Conservation (phyloP, 1,140 invertebrate genomes). For the Argopecten irradians region DNA sequence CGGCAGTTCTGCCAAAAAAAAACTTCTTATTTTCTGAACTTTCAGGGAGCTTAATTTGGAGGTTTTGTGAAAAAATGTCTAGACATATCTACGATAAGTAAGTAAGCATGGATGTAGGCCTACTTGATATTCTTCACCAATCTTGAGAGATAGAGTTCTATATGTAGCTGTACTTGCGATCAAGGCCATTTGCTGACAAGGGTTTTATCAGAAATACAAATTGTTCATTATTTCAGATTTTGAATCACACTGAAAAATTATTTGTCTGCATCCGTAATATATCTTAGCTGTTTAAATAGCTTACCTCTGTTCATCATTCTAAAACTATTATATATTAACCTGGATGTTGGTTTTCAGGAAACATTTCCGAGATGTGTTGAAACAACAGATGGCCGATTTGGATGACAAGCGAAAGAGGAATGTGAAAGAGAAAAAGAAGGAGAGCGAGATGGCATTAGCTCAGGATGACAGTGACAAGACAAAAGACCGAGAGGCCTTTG, state of each 20-base stretch:
- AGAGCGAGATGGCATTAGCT: slow-evolving; percentile 26
- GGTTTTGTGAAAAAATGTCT: background rate
- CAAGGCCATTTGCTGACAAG: too few species aligned
- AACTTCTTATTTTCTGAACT: background rate
- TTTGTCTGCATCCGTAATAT: too few species aligned
- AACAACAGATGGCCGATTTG: slow-evolving; percentile 73
- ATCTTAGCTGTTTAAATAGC: too few species aligned
- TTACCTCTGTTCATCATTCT: too few species aligned
- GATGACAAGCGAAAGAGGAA: slow-evolving; percentile 51
- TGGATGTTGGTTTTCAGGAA: slow-evolving; percentile 56
- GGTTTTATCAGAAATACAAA: too few species aligned
- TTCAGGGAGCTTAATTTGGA: background rate
- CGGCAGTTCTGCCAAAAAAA: background rate
- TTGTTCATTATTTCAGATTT: too few species aligned
- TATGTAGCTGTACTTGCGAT: too few species aligned
- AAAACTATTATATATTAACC: background rate
- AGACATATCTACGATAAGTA: background rate
- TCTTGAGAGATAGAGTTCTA: too few species aligned
- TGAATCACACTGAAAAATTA: too few species aligned
- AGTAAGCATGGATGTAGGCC: background rate
- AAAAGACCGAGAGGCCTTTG: slow-evolving; percentile 44
- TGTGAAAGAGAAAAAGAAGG: slow-evolving; percentile 28
- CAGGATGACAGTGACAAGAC: slow-evolving; percentile 38
- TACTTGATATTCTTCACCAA: too few species aligned
- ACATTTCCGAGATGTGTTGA: slow-evolving; percentile 71